Conservation (phyloP, 2,113 vertebrate genomes). For the Hucho hucho region DNA sequence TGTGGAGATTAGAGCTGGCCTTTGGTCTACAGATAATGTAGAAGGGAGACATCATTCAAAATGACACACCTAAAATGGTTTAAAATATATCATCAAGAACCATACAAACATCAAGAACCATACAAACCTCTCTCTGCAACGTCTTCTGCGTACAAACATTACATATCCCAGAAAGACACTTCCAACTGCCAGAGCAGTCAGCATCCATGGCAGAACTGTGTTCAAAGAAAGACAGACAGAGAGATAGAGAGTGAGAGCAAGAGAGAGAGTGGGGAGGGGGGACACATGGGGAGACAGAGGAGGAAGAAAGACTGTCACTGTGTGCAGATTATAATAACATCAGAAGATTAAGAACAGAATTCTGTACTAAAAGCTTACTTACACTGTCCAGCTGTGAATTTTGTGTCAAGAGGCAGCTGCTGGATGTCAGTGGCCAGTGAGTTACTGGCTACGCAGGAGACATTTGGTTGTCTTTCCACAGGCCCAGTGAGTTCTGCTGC, state of each 20-base stretch:
- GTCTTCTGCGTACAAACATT: conserved; percentile 12
- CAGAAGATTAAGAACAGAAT: not conserved
- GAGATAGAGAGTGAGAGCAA: no score
- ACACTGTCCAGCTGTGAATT: not conserved
- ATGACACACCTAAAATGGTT: not conserved
- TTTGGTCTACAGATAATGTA: not conserved
- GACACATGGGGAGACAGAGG: not conserved
- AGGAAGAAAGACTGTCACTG: not conserved
- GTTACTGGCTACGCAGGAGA: conserved; percentile 44
- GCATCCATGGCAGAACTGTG: conserved; percentile 12
- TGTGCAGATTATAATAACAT: not conserved
- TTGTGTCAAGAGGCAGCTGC: not conserved
- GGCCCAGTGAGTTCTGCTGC: conserved; percentile 8
- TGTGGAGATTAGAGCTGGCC: not conserved
- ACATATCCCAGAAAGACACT: conserved; percentile 20
- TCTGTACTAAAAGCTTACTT: not conserved
- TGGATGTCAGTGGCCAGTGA: conserved; percentile 13
- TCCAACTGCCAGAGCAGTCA: not conserved
- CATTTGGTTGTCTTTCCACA: not conserved
- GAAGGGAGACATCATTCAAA: not conserved
- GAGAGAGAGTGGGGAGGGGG: no score
- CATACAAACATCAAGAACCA: conserved; percentile 10
- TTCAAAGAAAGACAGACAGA: no score
- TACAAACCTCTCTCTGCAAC: conserved; percentile 24
- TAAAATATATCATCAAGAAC: no score